Evolutionary conservation across 2,113 vertebrate genomes (phyloP).

Genomic region (Otolemur garnettii): DNA sequence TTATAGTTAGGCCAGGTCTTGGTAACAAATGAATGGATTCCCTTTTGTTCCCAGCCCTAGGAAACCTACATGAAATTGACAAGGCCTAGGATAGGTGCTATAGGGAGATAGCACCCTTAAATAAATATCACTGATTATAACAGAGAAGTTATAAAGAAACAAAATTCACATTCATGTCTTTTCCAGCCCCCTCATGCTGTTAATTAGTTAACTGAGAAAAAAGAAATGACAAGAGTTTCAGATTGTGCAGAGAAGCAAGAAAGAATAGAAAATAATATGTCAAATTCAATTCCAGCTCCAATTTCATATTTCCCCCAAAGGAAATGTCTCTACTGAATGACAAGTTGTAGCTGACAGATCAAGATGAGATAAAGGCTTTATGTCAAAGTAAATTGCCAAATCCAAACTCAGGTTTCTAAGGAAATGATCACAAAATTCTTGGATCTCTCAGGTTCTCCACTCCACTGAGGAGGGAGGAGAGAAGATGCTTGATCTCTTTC

Average conservation of each 20-base stretch:
- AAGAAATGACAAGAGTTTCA: constrained; percentile 8
- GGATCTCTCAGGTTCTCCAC: not conserved
- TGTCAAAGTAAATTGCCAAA: not conserved
- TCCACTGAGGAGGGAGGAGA: not conserved
- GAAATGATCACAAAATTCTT: constrained; percentile 10
- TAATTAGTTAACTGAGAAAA: constrained; percentile 34
- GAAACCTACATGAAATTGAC: too few species aligned
- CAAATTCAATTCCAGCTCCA: constrained; percentile 12
- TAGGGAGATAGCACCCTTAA: not conserved
- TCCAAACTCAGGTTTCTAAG: not conserved
- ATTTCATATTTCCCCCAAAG: constrained; percentile 37
- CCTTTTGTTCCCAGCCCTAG: too few species aligned
- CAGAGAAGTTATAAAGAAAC: constrained; percentile 35
- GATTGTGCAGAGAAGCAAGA: not conserved
- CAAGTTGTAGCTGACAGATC: not conserved
- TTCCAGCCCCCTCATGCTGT: not conserved
- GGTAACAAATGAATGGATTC: too few species aligned
- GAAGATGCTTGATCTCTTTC: not conserved
- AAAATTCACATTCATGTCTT: not conserved
- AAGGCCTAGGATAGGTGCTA: too few species aligned
- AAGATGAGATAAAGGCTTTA: constrained; percentile 9
- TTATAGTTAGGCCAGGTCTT: too few species aligned
- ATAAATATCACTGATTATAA: constrained; percentile 18
- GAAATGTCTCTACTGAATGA: not conserved
- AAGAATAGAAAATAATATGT: constrained; percentile 27